A percentile compares a stretch with the other conserved stretches of the same genome.
phyloP scores from a whole-genome alignment of 2,888 invertebrate genomes.

The Micoletzkya japonica region DNA sequence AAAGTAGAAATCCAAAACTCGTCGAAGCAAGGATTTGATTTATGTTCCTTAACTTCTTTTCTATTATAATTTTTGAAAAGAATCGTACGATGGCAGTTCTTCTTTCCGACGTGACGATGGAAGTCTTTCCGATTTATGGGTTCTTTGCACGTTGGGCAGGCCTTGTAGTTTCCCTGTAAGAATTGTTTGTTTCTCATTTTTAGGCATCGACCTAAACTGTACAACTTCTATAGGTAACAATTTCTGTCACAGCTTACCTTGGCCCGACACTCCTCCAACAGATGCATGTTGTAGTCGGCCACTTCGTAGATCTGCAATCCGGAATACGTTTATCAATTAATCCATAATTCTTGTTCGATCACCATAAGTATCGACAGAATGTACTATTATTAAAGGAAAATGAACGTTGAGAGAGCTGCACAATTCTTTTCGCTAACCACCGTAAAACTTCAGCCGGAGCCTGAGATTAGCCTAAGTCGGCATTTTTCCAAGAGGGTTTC shows the following conservation, averaged over 20 bases:
- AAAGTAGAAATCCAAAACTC: not conserved
- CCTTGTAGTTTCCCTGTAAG: slow-evolving; percentile 20
- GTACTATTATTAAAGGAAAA: no score
- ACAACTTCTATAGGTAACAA: not conserved
- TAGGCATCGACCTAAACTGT: no score
- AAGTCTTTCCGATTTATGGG: slow-evolving; percentile 24
- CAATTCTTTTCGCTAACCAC: no score
- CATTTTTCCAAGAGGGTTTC: no score
- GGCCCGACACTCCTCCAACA: slow-evolving; percentile 20
- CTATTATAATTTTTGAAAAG: not conserved
- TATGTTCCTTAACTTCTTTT: not conserved
- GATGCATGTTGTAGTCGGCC: slow-evolving; percentile 10
- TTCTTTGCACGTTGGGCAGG: slow-evolving; percentile 13
- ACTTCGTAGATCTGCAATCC: slow-evolving; percentile 18
- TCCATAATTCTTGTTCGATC: no score
- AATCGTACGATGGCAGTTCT: slow-evolving; percentile 27
- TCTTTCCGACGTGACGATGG: slow-evolving; percentile 22
- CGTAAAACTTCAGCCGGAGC: no score
- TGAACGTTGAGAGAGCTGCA: no score
- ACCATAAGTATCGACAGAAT: no score
- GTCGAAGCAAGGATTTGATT: not conserved
- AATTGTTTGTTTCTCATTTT: not conserved
- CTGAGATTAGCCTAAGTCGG: no score
- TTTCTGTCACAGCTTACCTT: not conserved
- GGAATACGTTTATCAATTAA: no score